Evolutionary conservation across 2,888 invertebrate species (phyloP), one percentile per base, ranked within the genome.

Genomic region (Gastrophysa polygoni): DNA sequence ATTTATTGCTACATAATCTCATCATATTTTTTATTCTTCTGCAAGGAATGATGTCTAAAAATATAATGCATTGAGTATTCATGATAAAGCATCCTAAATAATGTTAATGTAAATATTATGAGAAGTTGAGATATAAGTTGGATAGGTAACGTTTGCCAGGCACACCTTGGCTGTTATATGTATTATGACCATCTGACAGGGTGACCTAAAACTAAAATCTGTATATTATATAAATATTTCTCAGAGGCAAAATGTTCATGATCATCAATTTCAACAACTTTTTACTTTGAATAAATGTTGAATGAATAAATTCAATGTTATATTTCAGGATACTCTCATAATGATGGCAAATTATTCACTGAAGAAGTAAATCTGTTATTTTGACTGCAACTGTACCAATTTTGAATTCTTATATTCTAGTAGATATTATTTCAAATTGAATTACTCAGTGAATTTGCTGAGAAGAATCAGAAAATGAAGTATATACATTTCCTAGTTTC

Each of bases 111-210:
- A 57, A 56, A 61, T 57, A 61, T 61, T 61, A 61, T 61, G 57
- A 57, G 48, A 47, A 47, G 61, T 61, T 61, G 51, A 57, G 47
- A 61, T 61, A 52, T 61, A 34, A 29, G 48, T 48, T 28, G 48
- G 49, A 52, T 57, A 29, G 50, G 57, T 61, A 52, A 61, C 61
- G 48, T 57, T 61, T 38, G 28, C 61, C 61, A 61, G 61, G 59
- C 57, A 48, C 51, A 57, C 57, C 57, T 61, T 51, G 44, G 21
- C 50, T 57, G 38, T 28, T 50, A 51, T 57, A 52, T 61, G 57
- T 61, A 55, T 60, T 60, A 52, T 60, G 59, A 55, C 55, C 49
- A 55, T 48, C 2, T 18, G 18, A 46, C 46, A 18, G 46, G 46
- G 46, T 46, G 46, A 4, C 3, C 46, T n/a, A 46, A 11, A 10